phyloP scores from a whole-genome alignment of 2,113 vertebrate species.

The Anseranas semipalmata region DNA sequence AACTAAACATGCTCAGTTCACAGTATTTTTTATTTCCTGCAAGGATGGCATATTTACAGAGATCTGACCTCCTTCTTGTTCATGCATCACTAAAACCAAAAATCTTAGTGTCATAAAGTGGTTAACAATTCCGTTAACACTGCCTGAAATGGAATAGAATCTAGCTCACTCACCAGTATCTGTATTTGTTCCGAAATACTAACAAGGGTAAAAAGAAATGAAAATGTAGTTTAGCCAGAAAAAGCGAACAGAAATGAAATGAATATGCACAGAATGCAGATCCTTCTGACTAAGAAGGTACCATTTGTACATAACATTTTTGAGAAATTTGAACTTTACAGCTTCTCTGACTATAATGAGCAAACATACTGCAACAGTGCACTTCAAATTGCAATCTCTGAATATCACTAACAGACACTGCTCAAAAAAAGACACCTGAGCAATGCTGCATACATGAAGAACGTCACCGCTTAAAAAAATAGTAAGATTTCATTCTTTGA shows the following conservation, averaged over 20 bases:
- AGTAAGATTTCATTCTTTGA: neutral
- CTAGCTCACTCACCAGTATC: slow-evolving; percentile 2
- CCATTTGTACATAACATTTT: neutral
- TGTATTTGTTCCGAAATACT: neutral
- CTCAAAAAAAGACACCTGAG: neutral
- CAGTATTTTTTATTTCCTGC: neutral
- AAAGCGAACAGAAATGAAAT: neutral
- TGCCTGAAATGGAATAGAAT: slow-evolving; percentile 1
- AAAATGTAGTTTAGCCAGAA: neutral
- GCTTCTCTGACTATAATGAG: neutral
- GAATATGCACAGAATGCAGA: neutral
- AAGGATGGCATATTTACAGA: slow-evolving; percentile 23
- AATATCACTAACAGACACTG: neutral
- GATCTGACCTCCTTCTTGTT: slow-evolving; percentile 1
- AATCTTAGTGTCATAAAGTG: slow-evolving; percentile 24
- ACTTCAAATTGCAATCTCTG: neutral
- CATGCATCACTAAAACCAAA: slow-evolving; percentile 43
- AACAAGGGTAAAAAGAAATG: neutral
- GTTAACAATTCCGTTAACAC: neutral
- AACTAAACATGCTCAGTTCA: neutral
- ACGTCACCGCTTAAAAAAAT: neutral
- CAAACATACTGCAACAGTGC: neutral
- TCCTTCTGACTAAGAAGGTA: neutral
- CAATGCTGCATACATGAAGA: neutral
- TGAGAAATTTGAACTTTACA: neutral